Evolutionary conservation across 1,140 invertebrate species (phyloP).

Genomic region (Lepidurus packardi): DNA sequence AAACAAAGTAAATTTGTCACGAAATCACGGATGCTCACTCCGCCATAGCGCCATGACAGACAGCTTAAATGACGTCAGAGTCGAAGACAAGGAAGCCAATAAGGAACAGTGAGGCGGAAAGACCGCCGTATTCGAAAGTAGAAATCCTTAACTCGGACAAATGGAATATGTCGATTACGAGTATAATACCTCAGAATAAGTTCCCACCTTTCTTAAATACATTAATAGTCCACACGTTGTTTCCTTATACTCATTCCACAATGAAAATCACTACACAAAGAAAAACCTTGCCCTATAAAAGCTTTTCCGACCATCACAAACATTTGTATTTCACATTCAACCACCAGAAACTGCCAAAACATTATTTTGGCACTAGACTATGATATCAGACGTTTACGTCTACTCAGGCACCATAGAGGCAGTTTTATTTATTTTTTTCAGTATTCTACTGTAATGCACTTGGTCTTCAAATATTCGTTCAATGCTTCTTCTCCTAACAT

Average conservation of each 20-base stretch:
- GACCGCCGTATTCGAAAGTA: not conserved
- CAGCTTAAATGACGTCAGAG: not conserved
- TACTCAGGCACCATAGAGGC: not conserved
- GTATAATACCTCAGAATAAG: not conserved
- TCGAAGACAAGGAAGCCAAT: not conserved
- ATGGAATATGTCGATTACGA: not conserved
- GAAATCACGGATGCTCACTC: constrained; percentile 18
- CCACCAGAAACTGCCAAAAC: not conserved
- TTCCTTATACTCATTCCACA: not conserved
- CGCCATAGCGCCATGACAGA: constrained; percentile 7
- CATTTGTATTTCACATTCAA: not conserved
- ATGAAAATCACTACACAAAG: not conserved
- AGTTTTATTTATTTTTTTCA: constrained; percentile 46
- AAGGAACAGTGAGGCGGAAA: not conserved
- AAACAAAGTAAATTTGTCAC: constrained; percentile 11
- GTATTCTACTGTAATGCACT: constrained; percentile 91
- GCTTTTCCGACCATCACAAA: constrained; percentile 17
- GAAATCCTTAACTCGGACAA: not conserved
- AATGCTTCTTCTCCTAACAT: constrained; percentile 77
- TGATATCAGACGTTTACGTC: not conserved
- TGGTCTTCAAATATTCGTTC: constrained; percentile 92
- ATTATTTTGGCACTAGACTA: not conserved
- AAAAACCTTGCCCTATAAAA: constrained; percentile 1
- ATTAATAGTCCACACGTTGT: not conserved
- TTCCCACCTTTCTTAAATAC: not conserved